Base-by-base conservation (phyloP, 2,113 vertebrate species). In the Hyla sarda region DNA sequence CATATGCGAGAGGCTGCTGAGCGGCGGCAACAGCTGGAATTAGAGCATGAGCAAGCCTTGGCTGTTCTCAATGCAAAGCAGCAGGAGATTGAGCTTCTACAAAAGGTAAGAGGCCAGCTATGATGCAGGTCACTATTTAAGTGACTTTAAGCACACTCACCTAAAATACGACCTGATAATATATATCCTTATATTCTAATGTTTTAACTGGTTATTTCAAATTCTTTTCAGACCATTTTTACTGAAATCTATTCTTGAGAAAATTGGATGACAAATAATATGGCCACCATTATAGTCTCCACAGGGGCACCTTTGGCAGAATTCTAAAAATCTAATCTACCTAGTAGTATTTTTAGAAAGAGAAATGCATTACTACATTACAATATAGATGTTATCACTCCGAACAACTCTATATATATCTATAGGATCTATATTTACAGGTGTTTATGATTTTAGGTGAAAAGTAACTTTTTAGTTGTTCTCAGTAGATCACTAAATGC, bases 1-100 rank as follows among this genome's bases (percentile, higher is more conserved):
- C 98, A 99, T 94, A 99, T 99, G 98, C 96, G 98, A 78, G 98
- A 99, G 96, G 97, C 98, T 92, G 98, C 98, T 47, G 98, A 98
- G 83, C 94, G 98, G 95, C 94, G 98, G 96, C 98, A 99, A 95
- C 98, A 99, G 95, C 94, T 99, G 95, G 97, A 99, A 91, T 88
- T 97, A 94, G 98, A 99, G 96, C 98, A 99, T 98, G 98, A 97
- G 92, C 97, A 99, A 92, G 98, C 98, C 92, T 94, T 99, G 97
- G 98, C 96, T 88, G 95, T 96, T 62, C 97, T 99, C 95, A 97
- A 93, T 90, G 96, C 97, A 93, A 99, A 99, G 92, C 98, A 99
- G 96, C 97, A 97, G 96, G 98, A 99, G 93, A 98, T 99, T 79
- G 96, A 99, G 88, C 95, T 99, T 91, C 97, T 99, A 94, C 98